Percentiles rank a stretch among this genome's conserved stretches.
These are phyloP conservation scores for Lonchura striata DNA, from an alignment of 2,113 vertebrate species.

Conservation along the genomic window DNA sequence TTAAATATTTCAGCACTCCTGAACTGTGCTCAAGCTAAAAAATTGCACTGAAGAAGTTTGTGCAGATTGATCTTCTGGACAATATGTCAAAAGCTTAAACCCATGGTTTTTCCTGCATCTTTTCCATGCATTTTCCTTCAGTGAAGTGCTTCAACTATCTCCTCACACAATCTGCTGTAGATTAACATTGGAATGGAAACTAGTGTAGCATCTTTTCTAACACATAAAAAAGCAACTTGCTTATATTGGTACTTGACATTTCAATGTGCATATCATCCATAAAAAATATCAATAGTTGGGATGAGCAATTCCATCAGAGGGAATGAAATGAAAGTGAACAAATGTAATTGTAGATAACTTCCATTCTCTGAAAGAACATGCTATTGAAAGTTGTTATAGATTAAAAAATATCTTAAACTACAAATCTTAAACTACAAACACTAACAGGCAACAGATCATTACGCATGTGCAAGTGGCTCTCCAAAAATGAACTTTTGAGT, in stretches of 20 bases:
- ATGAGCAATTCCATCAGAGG: not conserved
- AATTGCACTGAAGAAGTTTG: not conserved
- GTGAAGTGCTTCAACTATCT: not conserved
- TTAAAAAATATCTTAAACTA: not conserved
- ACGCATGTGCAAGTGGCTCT: not conserved
- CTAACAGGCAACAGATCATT: not conserved
- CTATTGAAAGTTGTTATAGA: not conserved
- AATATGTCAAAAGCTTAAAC: not conserved
- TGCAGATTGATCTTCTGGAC: not conserved
- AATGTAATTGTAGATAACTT: slow-evolving; percentile 17
- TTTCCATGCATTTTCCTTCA: not conserved
- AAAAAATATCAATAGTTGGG: not conserved
- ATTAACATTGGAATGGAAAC: not conserved
- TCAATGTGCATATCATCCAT: not conserved
- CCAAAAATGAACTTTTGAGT: not conserved
- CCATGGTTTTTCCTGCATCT: not conserved
- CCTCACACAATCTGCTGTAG: not conserved
- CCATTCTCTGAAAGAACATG: not conserved
- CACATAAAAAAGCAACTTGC: not conserved
- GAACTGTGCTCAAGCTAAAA: not conserved
- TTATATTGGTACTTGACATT: not conserved
- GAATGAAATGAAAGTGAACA: slow-evolving; percentile 1
- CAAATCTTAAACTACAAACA: not conserved
- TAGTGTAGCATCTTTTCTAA: not conserved
- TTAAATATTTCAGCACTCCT: not conserved